Conservation (phyloP, 2,888 invertebrate genomes). For the Melanargia galathea region DNA sequence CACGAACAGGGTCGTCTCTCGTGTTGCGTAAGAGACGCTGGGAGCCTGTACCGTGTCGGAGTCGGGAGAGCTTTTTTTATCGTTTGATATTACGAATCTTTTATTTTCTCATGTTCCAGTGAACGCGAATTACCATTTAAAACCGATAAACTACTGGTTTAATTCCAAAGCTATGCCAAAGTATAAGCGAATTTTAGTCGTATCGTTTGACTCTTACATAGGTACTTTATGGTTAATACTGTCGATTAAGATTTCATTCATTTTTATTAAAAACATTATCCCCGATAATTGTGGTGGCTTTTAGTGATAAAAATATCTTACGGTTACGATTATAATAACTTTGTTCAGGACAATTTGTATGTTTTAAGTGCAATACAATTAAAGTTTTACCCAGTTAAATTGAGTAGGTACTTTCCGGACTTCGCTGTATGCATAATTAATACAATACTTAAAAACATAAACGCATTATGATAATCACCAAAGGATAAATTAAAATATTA, state of each 20-base stretch:
- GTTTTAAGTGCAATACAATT: conserved; percentile 18
- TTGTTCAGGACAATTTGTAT: conserved; percentile 28
- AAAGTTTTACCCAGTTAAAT: neutral
- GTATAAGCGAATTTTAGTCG: conserved; percentile 35
- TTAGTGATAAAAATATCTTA: conserved; percentile 31
- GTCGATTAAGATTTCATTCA: conserved; percentile 39
- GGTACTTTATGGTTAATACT: conserved; percentile 39
- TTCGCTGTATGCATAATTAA: conserved; percentile 18
- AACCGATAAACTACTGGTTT: conserved; percentile 40
- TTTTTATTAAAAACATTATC: conserved; percentile 30
- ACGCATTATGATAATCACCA: conserved; percentile 12
- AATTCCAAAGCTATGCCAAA: conserved; percentile 35
- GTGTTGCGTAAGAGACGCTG: conserved; percentile 30
- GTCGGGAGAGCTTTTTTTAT: conserved; percentile 27
- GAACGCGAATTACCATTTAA: conserved; percentile 39
- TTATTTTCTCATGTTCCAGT: conserved; percentile 26
- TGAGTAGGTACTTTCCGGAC: conserved; percentile 14
- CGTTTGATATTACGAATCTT: conserved; percentile 26
- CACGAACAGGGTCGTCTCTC: conserved; percentile 24
- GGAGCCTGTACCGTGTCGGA: conserved; percentile 11
- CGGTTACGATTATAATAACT: conserved; percentile 34
- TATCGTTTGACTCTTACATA: conserved; percentile 40
- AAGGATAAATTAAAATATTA: conserved; percentile 16
- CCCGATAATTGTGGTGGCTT: conserved; percentile 35
- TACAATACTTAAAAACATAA: conserved; percentile 15